A percentile compares a stretch with the other conserved stretches of the same genome.
Evolutionary conservation across 2,888 invertebrate species (phyloP).

Genomic region (Stenoptilia bipunctidactyla): DNA sequence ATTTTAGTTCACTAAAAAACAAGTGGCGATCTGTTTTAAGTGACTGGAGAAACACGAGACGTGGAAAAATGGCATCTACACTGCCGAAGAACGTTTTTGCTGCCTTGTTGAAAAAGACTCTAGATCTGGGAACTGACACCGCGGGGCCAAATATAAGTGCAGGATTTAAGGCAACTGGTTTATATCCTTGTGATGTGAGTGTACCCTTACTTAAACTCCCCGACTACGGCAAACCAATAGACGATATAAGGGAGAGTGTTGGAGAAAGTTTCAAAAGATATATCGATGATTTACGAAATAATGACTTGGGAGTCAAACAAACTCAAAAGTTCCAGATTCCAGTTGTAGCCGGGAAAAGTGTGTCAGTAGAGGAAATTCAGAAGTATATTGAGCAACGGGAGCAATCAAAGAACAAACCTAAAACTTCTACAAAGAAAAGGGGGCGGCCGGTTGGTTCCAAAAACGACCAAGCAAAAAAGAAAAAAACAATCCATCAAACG

Average conservation of each 20-base stretch:
- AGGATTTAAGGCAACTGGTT: conserved; percentile 9
- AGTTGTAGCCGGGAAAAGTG: conserved; percentile 8
- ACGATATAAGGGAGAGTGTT: conserved; percentile 1
- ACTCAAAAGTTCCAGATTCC: not conserved
- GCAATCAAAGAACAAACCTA: not conserved
- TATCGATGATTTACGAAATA: conserved; percentile 5
- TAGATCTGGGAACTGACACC: conserved; percentile 6
- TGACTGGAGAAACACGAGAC: conserved; percentile 9
- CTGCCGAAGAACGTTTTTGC: conserved; percentile 11
- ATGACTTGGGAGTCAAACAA: conserved; percentile 7
- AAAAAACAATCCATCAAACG: not conserved
- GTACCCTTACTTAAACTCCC: conserved; percentile 1
- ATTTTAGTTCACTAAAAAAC: conserved; percentile 10
- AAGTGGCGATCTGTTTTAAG: conserved; percentile 7
- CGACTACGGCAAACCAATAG: not conserved
- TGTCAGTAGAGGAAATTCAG: conserved; percentile 4
- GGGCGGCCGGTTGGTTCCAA: conserved; percentile 9
- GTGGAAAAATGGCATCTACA: conserved; percentile 7
- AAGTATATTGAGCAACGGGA: conserved; percentile 2
- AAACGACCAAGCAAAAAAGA: conserved; percentile 6
- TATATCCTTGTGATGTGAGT: conserved; percentile 6
- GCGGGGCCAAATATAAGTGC: conserved; percentile 6
- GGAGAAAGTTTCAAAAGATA: conserved; percentile 9
- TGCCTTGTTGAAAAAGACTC: conserved; percentile 7
- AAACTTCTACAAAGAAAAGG: conserved; percentile 5